A percentile compares a stretch with the other conserved stretches of the same genome.
Evolutionary conservation across 1,140 invertebrate genomes (phyloP).

Genomic region (Pantala flavescens): DNA sequence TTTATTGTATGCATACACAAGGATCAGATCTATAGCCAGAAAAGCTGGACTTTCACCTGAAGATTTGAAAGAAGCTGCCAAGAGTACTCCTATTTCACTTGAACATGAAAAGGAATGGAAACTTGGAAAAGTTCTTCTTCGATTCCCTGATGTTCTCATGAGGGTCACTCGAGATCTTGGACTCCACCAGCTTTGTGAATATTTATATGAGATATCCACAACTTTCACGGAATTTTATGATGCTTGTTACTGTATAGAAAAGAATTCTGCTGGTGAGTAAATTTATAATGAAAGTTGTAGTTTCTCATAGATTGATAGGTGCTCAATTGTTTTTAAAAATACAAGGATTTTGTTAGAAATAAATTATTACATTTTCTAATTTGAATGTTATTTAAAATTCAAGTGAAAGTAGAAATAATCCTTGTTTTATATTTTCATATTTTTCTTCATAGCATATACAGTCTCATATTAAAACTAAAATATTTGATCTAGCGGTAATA

Average conservation of each 20-base stretch:
- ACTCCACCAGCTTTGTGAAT: slow-evolving; percentile 88
- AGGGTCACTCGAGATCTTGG: slow-evolving; percentile 75
- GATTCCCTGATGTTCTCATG: slow-evolving; percentile 80
- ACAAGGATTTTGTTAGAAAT: too few species aligned
- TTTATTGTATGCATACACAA: slow-evolving; percentile 86
- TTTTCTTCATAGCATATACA: too few species aligned
- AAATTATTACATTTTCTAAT: too few species aligned
- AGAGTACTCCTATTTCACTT: slow-evolving; percentile 52
- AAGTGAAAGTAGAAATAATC: too few species aligned
- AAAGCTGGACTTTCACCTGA: slow-evolving; percentile 55
- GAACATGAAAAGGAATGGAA: slow-evolving; percentile 92
- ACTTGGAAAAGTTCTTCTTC: slow-evolving; percentile 73
- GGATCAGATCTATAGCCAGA: slow-evolving; percentile 85
- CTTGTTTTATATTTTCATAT: too few species aligned
- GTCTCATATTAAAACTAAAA: too few species aligned
- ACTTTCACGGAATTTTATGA: slow-evolving; percentile 97
- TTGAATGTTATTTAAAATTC: too few species aligned
- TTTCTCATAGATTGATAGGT: not conserved
- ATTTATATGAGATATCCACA: slow-evolving; percentile 87
- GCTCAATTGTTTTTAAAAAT: too few species aligned
- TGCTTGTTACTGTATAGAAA: slow-evolving; percentile 94
- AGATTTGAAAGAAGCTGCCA: slow-evolving; percentile 41
- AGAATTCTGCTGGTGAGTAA: slow-evolving; percentile 51
- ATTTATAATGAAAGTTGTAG: not conserved
- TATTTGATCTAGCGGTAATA: too few species aligned